Evolutionary conservation across 2,113 vertebrate genomes (phyloP).

Genomic region (Notothenia coriiceps): DNA sequence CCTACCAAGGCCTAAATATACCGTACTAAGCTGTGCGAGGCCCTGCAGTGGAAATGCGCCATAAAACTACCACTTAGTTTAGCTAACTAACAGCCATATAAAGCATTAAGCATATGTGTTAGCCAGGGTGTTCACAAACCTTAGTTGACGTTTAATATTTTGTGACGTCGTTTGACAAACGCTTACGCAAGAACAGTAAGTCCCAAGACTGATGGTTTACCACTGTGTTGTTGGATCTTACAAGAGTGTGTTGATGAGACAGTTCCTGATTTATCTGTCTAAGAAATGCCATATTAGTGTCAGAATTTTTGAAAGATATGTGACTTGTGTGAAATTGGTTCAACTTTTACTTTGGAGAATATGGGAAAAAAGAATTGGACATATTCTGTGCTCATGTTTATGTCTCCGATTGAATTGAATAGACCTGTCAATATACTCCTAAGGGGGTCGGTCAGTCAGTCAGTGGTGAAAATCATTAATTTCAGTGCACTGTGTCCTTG

Average conservation of each 20-base stretch:
- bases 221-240: not conserved
- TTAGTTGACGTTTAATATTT: not conserved
- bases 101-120: no score
- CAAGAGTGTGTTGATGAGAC: not conserved
- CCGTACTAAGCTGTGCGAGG: no score
- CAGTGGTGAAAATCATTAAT: not conserved
- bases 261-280: not conserved
- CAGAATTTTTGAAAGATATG: not conserved
- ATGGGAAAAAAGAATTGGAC: not conserved
- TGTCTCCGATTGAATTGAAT: not conserved
- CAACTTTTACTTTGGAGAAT: not conserved
- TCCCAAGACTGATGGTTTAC: no score
- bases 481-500: not conserved
- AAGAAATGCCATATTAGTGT: not conserved
- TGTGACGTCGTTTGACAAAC: not conserved
- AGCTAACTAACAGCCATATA: no score
- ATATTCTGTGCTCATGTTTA: not conserved
- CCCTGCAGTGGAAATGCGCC: no score
- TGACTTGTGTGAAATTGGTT: not conserved
- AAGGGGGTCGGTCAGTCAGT: not conserved
- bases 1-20: no score
- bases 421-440: not conserved
- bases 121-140: not conserved
- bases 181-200: not conserved
- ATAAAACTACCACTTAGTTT: no score